These are phyloP conservation scores for Aspidiotus destructor DNA, from an alignment of 2,888 invertebrate species.

Conservation along the genomic window DNA sequence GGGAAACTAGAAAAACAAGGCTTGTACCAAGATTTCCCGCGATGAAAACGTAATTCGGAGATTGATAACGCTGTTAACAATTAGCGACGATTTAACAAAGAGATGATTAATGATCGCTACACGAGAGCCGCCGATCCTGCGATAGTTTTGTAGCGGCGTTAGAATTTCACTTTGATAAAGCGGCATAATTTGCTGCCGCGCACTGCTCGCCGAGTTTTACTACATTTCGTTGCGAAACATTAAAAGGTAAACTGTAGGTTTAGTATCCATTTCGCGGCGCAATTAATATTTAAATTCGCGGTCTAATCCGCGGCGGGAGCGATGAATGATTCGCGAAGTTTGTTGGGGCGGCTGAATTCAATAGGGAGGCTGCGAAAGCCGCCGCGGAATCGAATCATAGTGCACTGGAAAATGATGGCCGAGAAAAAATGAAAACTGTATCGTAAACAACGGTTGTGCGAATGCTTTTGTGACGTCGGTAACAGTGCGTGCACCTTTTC, in stretches of 20 bases:
- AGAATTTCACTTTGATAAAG: constrained; percentile 9
- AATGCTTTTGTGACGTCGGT: too few species aligned
- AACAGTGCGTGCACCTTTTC: too few species aligned
- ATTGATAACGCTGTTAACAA: constrained; percentile 14
- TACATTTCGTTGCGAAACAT: neutral
- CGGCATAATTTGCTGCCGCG: neutral
- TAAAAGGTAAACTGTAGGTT: neutral
- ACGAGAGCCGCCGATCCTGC: neutral
- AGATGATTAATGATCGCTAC: constrained; percentile 9
- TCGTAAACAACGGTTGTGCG: too few species aligned
- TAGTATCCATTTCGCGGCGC: constrained; percentile 2
- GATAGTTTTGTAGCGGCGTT: neutral
- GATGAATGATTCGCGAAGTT: constrained; percentile 2
- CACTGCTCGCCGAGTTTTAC: neutral
- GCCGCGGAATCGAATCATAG: too few species aligned
- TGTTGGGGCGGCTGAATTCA: neutral
- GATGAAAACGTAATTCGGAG: neutral
- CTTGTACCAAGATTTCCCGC: neutral
- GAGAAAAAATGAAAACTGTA: too few species aligned
- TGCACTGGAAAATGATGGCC: too few species aligned
- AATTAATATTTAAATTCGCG: constrained; percentile 2
- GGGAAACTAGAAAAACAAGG: neutral
- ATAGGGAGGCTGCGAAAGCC: too few species aligned
- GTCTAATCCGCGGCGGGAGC: neutral
- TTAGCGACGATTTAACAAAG: constrained; percentile 10